A percentile compares a stretch with the other conserved stretches of the same genome.
phyloP scores from a whole-genome alignment of 2,888 invertebrate species.

The Deilephila porcellus region DNA sequence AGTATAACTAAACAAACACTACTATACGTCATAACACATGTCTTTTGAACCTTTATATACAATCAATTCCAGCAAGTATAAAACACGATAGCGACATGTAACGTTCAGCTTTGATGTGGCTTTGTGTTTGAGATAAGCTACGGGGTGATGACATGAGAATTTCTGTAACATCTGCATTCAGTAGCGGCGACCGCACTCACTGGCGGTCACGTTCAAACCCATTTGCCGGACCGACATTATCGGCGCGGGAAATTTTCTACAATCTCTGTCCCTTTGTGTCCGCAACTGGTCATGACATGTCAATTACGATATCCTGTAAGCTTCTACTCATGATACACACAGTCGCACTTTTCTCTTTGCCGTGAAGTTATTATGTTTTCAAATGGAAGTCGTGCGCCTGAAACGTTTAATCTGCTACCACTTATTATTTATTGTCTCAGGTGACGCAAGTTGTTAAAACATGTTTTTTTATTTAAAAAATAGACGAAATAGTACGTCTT shows the following conservation, averaged over 20 bases:
- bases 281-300: conserved; percentile 79
- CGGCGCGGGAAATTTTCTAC: conserved; percentile 76
- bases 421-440: no score
- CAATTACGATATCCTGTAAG: conserved; percentile 78
- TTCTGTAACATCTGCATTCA: conserved; percentile 66
- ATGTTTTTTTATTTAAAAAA: no score
- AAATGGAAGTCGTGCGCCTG: background rate
- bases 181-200: conserved; percentile 53
- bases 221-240: conserved; percentile 77
- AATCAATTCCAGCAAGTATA: background rate
- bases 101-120: background rate
- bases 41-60: background rate
- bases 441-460: no score
- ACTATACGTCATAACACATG: no score
- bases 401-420: background rate
- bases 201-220: conserved; percentile 61
- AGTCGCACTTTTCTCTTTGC: conserved; percentile 41
- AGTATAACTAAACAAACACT: no score
- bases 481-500: no score
- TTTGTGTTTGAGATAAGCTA: conserved; percentile 18
- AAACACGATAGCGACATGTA: background rate
- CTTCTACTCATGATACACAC: conserved; percentile 49
- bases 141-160: conserved; percentile 47
- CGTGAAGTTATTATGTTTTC: conserved; percentile 38
- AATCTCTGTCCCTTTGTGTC: conserved; percentile 80